phyloP scores from a whole-genome alignment of 2,113 vertebrate genomes.

The Willisornis vidua region DNA sequence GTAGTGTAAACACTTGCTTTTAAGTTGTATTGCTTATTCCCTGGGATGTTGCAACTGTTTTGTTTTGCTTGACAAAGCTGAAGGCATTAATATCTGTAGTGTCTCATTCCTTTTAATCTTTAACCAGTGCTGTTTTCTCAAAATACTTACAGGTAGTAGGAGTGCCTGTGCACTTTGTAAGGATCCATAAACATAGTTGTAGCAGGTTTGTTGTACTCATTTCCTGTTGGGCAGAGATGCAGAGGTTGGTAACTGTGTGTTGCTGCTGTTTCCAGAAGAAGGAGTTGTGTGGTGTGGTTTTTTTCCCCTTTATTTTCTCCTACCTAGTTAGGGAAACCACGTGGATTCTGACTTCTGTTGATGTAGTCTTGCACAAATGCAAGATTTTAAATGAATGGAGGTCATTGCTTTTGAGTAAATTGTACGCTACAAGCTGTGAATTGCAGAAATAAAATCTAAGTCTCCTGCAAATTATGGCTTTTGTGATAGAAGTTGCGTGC shows the following conservation, averaged over 20 bases:
- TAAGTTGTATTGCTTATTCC: not conserved
- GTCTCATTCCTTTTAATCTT: conserved; percentile 19
- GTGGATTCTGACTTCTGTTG: not conserved
- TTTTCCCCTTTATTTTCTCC: not conserved
- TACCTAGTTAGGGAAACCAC: not conserved
- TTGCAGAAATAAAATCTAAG: not conserved
- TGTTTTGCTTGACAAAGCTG: conserved; percentile 1
- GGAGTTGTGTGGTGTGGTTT: not conserved
- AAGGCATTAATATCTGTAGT: not conserved
- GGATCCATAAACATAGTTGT: conserved; percentile 10
- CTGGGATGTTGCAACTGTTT: not conserved
- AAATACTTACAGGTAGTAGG: not conserved
- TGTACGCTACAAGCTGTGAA: not conserved
- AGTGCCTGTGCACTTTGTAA: conserved; percentile 32
- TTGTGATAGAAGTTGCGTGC: not conserved
- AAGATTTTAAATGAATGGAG: not conserved
- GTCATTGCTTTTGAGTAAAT: not conserved
- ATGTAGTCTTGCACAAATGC: not conserved
- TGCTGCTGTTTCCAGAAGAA: not conserved
- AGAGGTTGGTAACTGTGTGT: not conserved
- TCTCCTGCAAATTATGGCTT: not conserved
- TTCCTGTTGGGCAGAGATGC: not conserved
- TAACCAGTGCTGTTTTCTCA: conserved; percentile 21
- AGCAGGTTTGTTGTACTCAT: not conserved
- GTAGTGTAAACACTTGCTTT: conserved; percentile 10